Evolutionary conservation across 2,797 vertebrate genomes (phyloP).

Genomic region (Acridotheres tristis): DNA sequence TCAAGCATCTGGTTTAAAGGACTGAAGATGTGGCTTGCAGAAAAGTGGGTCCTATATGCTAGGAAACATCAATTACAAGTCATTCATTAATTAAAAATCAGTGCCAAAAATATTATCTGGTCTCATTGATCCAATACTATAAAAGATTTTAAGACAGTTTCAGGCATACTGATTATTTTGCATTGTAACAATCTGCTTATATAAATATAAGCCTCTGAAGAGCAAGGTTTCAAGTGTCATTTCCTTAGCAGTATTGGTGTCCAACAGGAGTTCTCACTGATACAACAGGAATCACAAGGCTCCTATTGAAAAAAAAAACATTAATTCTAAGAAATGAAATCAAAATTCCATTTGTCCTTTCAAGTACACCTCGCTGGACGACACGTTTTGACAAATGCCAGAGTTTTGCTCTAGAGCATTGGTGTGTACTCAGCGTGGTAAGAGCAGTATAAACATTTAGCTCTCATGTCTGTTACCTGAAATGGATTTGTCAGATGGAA

Average conservation of each 20-base stretch:
- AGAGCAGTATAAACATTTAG: background rate
- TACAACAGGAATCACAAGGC: background rate
- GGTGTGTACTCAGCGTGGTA: fast-evolving
- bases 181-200: background rate
- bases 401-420: background rate
- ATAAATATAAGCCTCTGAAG: background rate
- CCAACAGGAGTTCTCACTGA: background rate
- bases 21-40: background rate
- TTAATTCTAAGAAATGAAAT: background rate
- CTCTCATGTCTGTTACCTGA: background rate
- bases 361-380: background rate
- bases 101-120: background rate
- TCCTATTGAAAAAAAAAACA: fast-evolving
- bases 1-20: background rate
- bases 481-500: background rate
- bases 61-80: background rate
- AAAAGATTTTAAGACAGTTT: background rate
- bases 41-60: background rate
- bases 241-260: background rate
- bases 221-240: background rate
- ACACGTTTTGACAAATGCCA: background rate
- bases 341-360: background rate
- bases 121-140: background rate
- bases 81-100: background rate
- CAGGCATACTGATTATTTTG: background rate